Percentiles rank a stretch among this genome's conserved stretches.
Conservation (phyloP, 2,113 vertebrate species). For the Leiothrix lutea region DNA sequence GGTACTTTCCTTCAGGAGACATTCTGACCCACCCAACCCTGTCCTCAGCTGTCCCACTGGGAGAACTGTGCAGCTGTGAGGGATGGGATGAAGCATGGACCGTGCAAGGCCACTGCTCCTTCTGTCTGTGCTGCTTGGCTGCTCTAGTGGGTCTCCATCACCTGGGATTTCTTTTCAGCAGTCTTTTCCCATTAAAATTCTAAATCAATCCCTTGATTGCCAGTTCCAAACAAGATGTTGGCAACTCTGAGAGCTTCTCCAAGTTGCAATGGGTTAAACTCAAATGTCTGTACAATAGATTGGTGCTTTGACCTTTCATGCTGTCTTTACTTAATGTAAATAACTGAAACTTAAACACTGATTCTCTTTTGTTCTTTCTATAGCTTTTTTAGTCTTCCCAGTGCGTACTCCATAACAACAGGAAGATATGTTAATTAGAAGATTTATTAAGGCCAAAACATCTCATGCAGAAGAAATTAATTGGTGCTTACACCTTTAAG, state of each 20-base stretch:
- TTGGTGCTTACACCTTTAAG: slow-evolving; percentile 58
- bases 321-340: background rate
- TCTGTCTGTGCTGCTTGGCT: background rate
- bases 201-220: background rate
- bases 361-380: slow-evolving; percentile 74
- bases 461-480: slow-evolving; percentile 65
- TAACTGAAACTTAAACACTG: slow-evolving; percentile 32
- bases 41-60: rapidly evolving
- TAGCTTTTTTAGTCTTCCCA: slow-evolving; percentile 90
- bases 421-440: slow-evolving; percentile 88
- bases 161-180: background rate
- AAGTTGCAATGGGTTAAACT: background rate
- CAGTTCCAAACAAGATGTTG: background rate
- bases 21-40: background rate
- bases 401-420: slow-evolving; percentile 82
- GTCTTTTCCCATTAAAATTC: background rate
- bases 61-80: background rate
- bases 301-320: background rate
- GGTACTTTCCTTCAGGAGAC: background rate
- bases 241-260: background rate
- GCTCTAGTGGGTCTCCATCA: rapidly evolving
- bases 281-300: rapidly evolving
- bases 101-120: rapidly evolving
- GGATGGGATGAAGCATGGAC: rapidly evolving
- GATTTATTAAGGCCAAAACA: slow-evolving; percentile 73